These are phyloP conservation scores for Colinus virginianus DNA, from an alignment of 2,113 vertebrate genomes.

Conservation along the genomic window DNA sequence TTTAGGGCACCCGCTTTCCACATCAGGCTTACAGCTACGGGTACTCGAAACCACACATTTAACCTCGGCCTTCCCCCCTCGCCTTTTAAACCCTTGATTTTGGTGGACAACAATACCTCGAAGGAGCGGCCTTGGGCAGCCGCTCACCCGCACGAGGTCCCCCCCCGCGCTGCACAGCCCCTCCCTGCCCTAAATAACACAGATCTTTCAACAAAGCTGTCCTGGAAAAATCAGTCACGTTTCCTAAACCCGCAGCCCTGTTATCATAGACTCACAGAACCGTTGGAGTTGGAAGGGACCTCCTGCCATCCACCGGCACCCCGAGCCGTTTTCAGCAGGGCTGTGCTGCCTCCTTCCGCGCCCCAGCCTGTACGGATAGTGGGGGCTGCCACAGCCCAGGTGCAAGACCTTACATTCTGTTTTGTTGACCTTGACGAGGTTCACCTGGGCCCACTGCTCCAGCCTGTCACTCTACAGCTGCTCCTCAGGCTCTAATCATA, in stretches of 20 bases:
- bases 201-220: background rate
- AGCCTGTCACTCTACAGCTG: background rate
- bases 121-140: background rate
- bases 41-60: background rate
- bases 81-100: background rate
- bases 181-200: background rate
- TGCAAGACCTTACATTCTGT: no score
- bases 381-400: no score
- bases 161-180: background rate
- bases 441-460: background rate
- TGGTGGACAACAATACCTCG: background rate
- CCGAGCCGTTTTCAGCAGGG: no score
- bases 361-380: no score
- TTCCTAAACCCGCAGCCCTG: background rate
- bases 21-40: rapidly evolving
- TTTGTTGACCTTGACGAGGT: no score
- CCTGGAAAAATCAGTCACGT: background rate
- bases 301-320: no score
- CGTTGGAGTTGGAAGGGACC: no score
- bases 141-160: background rate
- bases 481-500: background rate
- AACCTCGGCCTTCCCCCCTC: background rate
- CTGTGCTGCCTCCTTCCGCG: no score
- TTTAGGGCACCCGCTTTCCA: rapidly evolving
- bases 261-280: background rate